A percentile compares a stretch with the other conserved stretches of the same genome.
phyloP scores from a whole-genome alignment of 2,113 vertebrate genomes.

The Eidolon helvum region DNA sequence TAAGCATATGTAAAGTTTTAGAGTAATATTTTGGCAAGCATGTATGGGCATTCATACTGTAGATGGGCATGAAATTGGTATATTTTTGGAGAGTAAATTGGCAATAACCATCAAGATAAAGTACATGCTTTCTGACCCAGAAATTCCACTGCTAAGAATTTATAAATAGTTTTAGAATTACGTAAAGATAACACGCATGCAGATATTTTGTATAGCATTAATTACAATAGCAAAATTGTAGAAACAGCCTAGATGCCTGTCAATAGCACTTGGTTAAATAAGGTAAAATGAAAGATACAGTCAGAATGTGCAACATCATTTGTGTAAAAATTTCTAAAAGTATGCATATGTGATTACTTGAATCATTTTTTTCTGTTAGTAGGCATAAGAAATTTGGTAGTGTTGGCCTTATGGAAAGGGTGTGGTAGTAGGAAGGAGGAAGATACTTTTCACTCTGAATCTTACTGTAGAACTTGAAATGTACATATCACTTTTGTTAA shows the following conservation, averaged over 20 bases:
- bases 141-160: background rate
- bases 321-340: background rate
- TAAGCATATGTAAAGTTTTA: background rate
- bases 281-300: background rate
- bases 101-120: background rate
- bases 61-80: background rate
- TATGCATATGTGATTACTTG: background rate
- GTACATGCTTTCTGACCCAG: background rate
- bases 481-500: background rate
- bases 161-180: background rate
- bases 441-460: background rate
- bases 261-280: background rate
- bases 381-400: background rate
- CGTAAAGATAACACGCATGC: background rate
- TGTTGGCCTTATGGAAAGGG: background rate
- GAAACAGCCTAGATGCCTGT: background rate
- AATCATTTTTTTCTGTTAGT: background rate
- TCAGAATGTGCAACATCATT: background rate
- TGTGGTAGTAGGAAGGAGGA: background rate
- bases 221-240: background rate
- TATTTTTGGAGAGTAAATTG: background rate
- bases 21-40: background rate
- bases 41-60: background rate
- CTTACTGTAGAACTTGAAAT: constrained; percentile 3
- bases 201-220: background rate